Evolutionary conservation across 1,140 invertebrate genomes (phyloP), one percentile per base, ranked within the genome.

Genomic region (Lepidurus packardi): DNA sequence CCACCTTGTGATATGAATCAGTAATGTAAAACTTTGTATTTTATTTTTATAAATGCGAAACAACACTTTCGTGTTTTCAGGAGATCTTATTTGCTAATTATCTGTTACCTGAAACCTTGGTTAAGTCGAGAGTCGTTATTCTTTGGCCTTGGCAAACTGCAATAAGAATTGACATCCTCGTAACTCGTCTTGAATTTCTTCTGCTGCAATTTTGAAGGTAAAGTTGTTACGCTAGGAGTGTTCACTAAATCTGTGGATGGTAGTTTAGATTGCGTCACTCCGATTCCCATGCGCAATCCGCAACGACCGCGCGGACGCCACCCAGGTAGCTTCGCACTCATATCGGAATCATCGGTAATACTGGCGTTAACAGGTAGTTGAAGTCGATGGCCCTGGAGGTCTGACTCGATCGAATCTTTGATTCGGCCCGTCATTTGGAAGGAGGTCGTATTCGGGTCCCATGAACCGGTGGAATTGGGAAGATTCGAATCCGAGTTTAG

Each of bases 1-100:
- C 78, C 78, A 78, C 65, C 78, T 78, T 45, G 53, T 21, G 53
- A 65, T 65, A 65, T 65, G 21, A 9, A 65, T 16, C 53, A 65
- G 21, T 65, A n/a, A 65, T 13, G 34, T 34, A 34, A 34, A 34
- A 3, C 34, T 34, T 34, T 34, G 34, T 4, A 34, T 34, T 34
- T 34, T 34, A 2, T 34, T 34, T 34, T 34, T 34, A 1, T 2
- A 34, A 34, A 34, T 4, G 34, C 3, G 34, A 34, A 34, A n/a
- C n/a, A 34, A 34, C 2, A 34, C 34, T 1, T 34, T 34, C 34
- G 0, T 34, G 34, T 34, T 34, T 34, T 2, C 13, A 65, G 21
- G 16, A n/a, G 53, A 7, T 65, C 1, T 16, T n/a, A 65, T 11
- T 11, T n/a, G 53, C 7, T 9, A 9, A 65, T 65, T 13, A 65